These are phyloP conservation scores for Homalodisca vitripennis DNA, from an alignment of 1,140 invertebrate genomes.

Conservation along the genomic window DNA sequence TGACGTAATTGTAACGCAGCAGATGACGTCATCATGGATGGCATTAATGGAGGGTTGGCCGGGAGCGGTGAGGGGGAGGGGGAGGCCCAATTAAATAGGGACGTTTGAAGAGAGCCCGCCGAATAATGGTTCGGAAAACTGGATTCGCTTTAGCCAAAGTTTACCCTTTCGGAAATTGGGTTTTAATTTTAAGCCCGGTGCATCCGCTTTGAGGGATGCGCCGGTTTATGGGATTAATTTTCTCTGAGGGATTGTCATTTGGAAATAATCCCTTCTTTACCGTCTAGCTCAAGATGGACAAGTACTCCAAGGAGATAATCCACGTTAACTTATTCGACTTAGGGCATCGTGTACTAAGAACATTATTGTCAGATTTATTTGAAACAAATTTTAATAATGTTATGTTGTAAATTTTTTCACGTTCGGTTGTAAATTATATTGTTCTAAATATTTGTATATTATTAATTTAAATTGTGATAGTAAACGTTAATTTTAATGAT, in stretches of 20 bases:
- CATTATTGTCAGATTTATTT: too few species aligned
- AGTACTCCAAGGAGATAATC: too few species aligned
- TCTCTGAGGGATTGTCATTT: background rate
- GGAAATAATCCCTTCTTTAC: too few species aligned
- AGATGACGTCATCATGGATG: constrained; percentile 8
- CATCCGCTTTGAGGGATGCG: background rate
- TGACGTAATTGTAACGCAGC: background rate
- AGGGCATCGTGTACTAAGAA: too few species aligned
- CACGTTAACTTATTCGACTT: too few species aligned
- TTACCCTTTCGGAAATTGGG: constrained; percentile 11
- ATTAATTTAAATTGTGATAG: too few species aligned
- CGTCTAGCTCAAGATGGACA: too few species aligned
- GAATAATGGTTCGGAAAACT: constrained; percentile 12
- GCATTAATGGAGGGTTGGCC: background rate
- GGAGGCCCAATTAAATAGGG: constrained; percentile 4
- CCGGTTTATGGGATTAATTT: background rate
- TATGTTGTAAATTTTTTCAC: too few species aligned
- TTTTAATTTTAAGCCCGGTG: background rate
- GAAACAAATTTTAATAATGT: too few species aligned
- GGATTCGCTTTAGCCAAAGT: constrained; percentile 10
- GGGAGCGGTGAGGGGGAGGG: constrained; percentile 1
- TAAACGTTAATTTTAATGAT: too few species aligned
- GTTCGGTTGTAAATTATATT: too few species aligned
- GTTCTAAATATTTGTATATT: too few species aligned
- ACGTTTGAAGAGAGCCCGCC: background rate